Evolutionary conservation across 2,797 vertebrate species (phyloP).

Genomic region (Petrocephalus sullivani): DNA sequence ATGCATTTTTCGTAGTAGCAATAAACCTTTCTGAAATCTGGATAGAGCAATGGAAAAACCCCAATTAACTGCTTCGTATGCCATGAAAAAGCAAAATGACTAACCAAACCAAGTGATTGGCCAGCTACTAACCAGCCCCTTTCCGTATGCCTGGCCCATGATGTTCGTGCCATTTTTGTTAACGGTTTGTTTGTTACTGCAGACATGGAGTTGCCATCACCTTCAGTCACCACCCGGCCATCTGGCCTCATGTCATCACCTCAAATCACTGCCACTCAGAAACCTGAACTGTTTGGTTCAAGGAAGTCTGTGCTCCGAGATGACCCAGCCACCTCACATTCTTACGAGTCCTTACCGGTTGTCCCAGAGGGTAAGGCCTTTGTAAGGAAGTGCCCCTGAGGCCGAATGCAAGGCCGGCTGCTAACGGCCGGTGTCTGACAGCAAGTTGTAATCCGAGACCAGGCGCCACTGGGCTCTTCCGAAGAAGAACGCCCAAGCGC

Average conservation of each 20-base stretch:
- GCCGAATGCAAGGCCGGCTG: slow-evolving; percentile 76
- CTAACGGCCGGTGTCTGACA: slow-evolving; percentile 44
- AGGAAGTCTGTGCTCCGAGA: slow-evolving; percentile 90
- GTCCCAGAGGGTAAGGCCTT: slow-evolving; percentile 97
- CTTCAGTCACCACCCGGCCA: slow-evolving; percentile 87
- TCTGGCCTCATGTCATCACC: slow-evolving; percentile 89
- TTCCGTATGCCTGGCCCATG: neutral
- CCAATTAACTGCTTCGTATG: neutral
- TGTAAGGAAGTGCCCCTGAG: slow-evolving; percentile 58
- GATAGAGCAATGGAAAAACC: neutral
- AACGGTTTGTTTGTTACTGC: slow-evolving; percentile 96
- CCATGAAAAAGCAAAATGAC: neutral
- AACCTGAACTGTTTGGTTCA: slow-evolving; percentile 93
- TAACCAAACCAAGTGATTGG: neutral
- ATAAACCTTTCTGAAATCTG: neutral
- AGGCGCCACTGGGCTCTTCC: neutral
- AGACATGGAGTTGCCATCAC: slow-evolving; percentile 92
- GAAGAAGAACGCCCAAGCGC: neutral
- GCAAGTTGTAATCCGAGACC: neutral
- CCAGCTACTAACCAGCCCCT: neutral
- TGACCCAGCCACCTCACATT: slow-evolving; percentile 91
- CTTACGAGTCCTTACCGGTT: slow-evolving; percentile 91
- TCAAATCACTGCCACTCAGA: slow-evolving; percentile 92
- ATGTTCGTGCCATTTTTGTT: slow-evolving; percentile 55
- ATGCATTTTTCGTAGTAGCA: neutral